A percentile compares a stretch with the other conserved stretches of the same genome.
Conservation (phyloP, 2,113 vertebrate genomes). For the Bettongia penicillata region DNA sequence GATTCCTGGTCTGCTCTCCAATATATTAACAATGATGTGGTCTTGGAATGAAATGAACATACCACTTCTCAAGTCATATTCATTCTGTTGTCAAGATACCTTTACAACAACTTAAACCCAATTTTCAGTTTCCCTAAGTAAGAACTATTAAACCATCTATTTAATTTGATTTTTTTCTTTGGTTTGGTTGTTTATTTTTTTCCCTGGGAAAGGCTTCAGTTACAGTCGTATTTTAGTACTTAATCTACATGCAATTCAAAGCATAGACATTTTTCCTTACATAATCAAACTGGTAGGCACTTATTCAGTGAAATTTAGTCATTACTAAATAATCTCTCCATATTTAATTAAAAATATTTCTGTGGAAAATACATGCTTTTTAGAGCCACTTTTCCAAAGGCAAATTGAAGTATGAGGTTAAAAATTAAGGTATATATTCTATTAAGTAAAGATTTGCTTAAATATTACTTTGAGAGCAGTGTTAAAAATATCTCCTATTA, state of each 20-base stretch:
- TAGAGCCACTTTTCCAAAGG: not conserved
- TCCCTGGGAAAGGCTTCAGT: not conserved
- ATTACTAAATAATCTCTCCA: not conserved
- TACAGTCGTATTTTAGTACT: not conserved
- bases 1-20: not conserved
- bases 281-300: not conserved
- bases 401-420: not conserved
- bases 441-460: not conserved
- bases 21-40: not conserved
- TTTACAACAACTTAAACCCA: not conserved
- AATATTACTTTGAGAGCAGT: not conserved
- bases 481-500: not conserved
- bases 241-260: not conserved
- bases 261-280: not conserved
- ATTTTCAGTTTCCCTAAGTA: not conserved
- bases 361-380: rapidly evolving
- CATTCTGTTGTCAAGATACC: not conserved
- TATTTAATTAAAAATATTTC: not conserved
- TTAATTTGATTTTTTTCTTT: not conserved
- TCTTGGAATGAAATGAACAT: not conserved
- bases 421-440: not conserved
- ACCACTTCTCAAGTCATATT: not conserved
- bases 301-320: not conserved
- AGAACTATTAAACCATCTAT: not conserved
- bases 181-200: not conserved